Percentiles rank a stretch among this genome's conserved stretches.
These are phyloP conservation scores for Cebus imitator DNA, from an alignment of 2,113 vertebrate species.

Conservation along the genomic window DNA sequence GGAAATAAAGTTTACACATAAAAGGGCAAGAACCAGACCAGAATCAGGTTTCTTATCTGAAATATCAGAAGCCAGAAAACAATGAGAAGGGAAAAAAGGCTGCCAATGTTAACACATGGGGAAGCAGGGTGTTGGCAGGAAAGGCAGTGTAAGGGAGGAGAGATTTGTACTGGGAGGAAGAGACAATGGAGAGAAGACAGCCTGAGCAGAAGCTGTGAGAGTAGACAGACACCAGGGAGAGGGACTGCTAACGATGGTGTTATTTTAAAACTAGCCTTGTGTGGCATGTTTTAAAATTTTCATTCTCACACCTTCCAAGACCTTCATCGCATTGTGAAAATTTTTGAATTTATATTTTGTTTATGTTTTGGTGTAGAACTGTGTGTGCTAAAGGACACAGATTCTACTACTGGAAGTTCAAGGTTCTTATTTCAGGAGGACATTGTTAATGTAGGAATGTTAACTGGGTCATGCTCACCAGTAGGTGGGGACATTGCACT, in stretches of 20 bases:
- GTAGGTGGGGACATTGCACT: neutral
- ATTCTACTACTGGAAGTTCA: neutral
- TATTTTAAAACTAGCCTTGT: neutral
- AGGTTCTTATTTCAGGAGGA: neutral
- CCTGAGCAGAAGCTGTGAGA: neutral
- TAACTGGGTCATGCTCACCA: accelerated
- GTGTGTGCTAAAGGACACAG: neutral
- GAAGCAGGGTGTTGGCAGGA: neutral
- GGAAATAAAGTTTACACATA: neutral
- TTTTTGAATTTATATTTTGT: neutral
- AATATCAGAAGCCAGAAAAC: neutral
- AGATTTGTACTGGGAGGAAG: neutral
- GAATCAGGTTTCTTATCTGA: neutral
- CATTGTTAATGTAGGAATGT: accelerated
- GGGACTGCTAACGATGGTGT: accelerated
- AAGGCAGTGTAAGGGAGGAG: neutral
- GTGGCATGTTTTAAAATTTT: neutral
- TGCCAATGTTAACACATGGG: neutral
- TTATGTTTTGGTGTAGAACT: neutral
- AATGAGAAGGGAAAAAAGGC: neutral
- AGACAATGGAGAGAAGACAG: neutral
- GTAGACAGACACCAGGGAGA: accelerated
- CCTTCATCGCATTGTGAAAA: neutral
- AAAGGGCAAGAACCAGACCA: neutral
- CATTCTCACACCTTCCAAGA: neutral